Conservation (phyloP, 1,140 invertebrate species). For the Camponotus pennsylvanicus region DNA sequence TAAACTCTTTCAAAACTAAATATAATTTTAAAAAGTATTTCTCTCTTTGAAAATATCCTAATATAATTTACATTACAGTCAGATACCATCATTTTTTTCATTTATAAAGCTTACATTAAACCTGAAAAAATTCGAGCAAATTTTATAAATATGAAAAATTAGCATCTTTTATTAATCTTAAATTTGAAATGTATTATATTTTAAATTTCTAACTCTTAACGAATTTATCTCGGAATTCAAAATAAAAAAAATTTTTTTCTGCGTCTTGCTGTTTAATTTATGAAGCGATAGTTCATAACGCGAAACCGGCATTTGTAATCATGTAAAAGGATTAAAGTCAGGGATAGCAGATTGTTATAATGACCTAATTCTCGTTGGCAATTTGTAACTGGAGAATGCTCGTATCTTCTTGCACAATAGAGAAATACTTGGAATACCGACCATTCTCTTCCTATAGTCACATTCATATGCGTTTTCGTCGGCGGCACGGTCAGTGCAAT, state of each 20-base stretch:
- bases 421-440: slow-evolving; percentile 65
- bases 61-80: background rate
- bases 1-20: background rate
- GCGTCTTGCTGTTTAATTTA: background rate
- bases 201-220: too few relatives aligned
- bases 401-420: slow-evolving; percentile 63
- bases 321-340: slow-evolving; percentile 26
- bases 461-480: slow-evolving; percentile 61
- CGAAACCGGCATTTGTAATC: background rate
- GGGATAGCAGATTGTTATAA: slow-evolving; percentile 32
- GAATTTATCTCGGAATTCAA: slow-evolving; percentile 29
- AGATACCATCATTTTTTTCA: background rate
- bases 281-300: background rate
- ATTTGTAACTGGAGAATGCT: slow-evolving; percentile 52
- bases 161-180: background rate
- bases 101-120: background rate
- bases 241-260: background rate
- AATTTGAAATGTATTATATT: slow-evolving; percentile 2
- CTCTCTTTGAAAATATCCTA: background rate
- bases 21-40: background rate
- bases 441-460: slow-evolving; percentile 18
- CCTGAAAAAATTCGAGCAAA: background rate
- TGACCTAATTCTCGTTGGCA: slow-evolving; percentile 49
- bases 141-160: background rate
- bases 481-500: slow-evolving; percentile 58